Conservation (phyloP, 2,888 invertebrate genomes). For the Ochropleura leucogaster region DNA sequence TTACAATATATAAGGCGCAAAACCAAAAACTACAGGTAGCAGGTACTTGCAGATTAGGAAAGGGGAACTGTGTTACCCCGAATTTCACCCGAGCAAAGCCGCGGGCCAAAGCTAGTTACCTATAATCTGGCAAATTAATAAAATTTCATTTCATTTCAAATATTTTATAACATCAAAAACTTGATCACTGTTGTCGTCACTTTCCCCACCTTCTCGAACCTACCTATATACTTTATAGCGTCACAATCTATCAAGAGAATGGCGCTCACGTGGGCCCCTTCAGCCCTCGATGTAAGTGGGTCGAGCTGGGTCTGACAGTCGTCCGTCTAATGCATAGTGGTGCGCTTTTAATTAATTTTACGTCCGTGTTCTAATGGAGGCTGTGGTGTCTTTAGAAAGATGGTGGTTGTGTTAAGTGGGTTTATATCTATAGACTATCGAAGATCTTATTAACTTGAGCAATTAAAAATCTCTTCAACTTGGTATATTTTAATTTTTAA, state of each 20-base stretch:
- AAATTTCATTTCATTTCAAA: too few relatives aligned
- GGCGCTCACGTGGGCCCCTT: constrained; percentile 65
- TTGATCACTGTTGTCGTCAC: neutral
- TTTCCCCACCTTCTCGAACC: constrained; percentile 20
- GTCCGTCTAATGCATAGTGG: constrained; percentile 69
- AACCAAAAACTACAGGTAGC: too few relatives aligned
- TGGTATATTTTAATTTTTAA: neutral
- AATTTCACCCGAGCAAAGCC: too few relatives aligned
- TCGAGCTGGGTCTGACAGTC: constrained; percentile 80
- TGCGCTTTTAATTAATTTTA: constrained; percentile 77
- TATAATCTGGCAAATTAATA: too few relatives aligned
- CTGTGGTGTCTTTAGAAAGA: constrained; percentile 16
- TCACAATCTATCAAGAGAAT: constrained; percentile 61
- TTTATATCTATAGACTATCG: neutral
- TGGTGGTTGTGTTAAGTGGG: neutral
- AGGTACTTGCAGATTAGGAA: too few relatives aligned
- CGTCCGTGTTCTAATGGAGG: constrained; percentile 48
- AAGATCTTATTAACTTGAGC: neutral
- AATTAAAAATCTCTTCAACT: neutral
- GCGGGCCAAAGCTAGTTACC: too few relatives aligned
- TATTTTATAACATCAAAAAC: neutral
- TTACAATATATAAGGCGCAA: too few relatives aligned
- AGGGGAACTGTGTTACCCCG: too few relatives aligned
- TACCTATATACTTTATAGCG: constrained; percentile 36
- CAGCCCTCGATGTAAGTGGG: constrained; percentile 75